Evolutionary conservation across 2,888 invertebrate genomes (phyloP).

Genomic region (Hypomecis punctinalis): DNA sequence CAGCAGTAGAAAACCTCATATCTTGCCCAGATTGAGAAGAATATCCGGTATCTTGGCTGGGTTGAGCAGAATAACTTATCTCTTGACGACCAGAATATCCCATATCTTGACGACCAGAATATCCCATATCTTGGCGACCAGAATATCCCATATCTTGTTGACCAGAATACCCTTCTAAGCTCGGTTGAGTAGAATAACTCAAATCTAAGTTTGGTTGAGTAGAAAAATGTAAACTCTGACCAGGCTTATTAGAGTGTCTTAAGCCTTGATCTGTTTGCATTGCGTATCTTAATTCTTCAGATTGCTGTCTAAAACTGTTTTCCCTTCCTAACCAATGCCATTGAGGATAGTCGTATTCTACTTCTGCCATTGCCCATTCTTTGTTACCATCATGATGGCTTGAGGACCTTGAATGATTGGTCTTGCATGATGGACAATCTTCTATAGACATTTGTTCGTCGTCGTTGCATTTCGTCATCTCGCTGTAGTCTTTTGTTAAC

Average conservation of each 20-base stretch:
- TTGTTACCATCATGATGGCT: constrained; percentile 77
- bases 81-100: constrained; percentile 13
- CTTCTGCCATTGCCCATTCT: constrained; percentile 79
- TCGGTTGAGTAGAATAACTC: constrained; percentile 17
- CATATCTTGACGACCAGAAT: constrained; percentile 8
- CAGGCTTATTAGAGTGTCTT: constrained; percentile 12
- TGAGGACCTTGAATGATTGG: constrained; percentile 76
- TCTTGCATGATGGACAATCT: constrained; percentile 80
- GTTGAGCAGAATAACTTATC: constrained; percentile 3
- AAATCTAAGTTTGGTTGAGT: constrained; percentile 14
- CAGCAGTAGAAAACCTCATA: constrained; percentile 65
- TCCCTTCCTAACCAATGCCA: constrained; percentile 81
- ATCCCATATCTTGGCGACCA: constrained; percentile 7
- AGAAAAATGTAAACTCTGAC: constrained; percentile 16
- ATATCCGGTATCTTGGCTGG: constrained; percentile 21
- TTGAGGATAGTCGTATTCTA: constrained; percentile 80
- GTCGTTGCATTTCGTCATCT: constrained; percentile 81
- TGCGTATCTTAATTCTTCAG: constrained; percentile 53
- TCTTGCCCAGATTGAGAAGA: constrained; percentile 42
- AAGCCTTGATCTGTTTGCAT: constrained; percentile 7
- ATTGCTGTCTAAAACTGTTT: constrained; percentile 75
- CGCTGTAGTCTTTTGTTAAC: constrained; percentile 79
- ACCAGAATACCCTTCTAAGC: constrained; percentile 14
- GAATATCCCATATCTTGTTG: constrained; percentile 11
- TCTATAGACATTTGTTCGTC: constrained; percentile 76